phyloP scores from a whole-genome alignment of 1,140 invertebrate genomes.

The Drosophila setifemur region DNA sequence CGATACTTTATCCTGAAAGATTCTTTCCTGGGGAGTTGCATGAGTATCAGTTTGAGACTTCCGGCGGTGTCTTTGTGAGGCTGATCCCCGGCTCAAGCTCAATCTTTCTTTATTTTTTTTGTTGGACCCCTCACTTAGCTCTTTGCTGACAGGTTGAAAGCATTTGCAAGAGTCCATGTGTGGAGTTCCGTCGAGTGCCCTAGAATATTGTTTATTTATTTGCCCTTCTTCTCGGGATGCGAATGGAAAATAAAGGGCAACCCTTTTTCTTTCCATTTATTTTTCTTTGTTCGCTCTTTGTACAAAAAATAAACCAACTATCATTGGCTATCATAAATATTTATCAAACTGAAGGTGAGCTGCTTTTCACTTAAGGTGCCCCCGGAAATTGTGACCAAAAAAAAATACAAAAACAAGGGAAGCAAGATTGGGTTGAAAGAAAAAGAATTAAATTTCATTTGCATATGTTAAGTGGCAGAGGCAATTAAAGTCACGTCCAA shows the following conservation, averaged over 20 bases:
- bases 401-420: background rate
- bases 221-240: slow-evolving; percentile 17
- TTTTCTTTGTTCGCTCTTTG: slow-evolving; percentile 29
- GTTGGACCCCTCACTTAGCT: background rate
- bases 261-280: slow-evolving; percentile 14
- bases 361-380: slow-evolving; percentile 55
- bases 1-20: background rate
- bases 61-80: slow-evolving; percentile 67
- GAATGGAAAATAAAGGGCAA: slow-evolving; percentile 45
- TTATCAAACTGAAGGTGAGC: slow-evolving; percentile 64
- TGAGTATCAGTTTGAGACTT: slow-evolving; percentile 66
- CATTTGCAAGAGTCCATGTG: slow-evolving; percentile 19
- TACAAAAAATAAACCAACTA: slow-evolving; percentile 24
- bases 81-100: slow-evolving; percentile 37
- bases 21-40: slow-evolving; percentile 28
- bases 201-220: slow-evolving; percentile 52
- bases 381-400: slow-evolving; percentile 18
- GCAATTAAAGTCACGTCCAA: slow-evolving; percentile 66
- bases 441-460: slow-evolving; percentile 70
- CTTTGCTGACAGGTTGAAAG: slow-evolving; percentile 45
- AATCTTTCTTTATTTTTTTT: too few species aligned
- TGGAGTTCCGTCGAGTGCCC: slow-evolving; percentile 13
- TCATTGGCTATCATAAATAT: slow-evolving; percentile 65
- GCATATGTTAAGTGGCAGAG: slow-evolving; percentile 79
- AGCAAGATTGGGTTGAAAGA: slow-evolving; percentile 1